Evolutionary conservation across 2,113 vertebrate genomes (phyloP), one percentile per base, ranked within the genome.

Genomic region (Strix aluco): DNA sequence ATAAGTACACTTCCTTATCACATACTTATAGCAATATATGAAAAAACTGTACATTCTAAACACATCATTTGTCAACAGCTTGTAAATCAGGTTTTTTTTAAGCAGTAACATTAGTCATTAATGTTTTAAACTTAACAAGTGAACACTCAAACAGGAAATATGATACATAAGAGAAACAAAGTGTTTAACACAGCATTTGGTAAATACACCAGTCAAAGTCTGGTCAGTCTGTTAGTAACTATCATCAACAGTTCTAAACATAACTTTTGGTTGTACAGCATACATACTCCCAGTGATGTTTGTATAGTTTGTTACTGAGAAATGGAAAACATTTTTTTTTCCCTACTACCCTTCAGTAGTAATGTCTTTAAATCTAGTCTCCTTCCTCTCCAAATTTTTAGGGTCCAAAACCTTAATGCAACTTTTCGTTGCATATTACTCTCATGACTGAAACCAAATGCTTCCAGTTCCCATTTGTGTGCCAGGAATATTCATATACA

Each of bases 111-210:
- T 94, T 73, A 92, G 59, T 82, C 79, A 92, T 80, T 91, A 96
- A 82, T 83, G 74, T 86, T 97, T 93, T 88, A 90, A 96, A 95
- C 90, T 96, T 98, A 93, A 96, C 93, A 98, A 96, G 88, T 85
- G 90, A 98, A 96, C 86, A 93, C 58, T 93, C 90, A 89, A 42
- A 95, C 75, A 92, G 84, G 95, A 97, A 97, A 96, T 36, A 55
- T 0, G 38, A 96, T 89, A 93, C 70, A 92, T 92, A 97, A 97
- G 92, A 92, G 87, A 92, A 96, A 88, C 52, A 65, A 83, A 86
- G 61, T 86, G 86, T 96, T 77, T 14, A 88, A 83, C 82, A 77
- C 40, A 88, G 86, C 61, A 57, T 40, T 86, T n/a, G 71, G 88
- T 42, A 87, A 82, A 90, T 10, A 69, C 36, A 58, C 42, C 90